Evolutionary conservation across 2,888 invertebrate species (phyloP).

Genomic region (Polydrusus pterygomalis): DNA sequence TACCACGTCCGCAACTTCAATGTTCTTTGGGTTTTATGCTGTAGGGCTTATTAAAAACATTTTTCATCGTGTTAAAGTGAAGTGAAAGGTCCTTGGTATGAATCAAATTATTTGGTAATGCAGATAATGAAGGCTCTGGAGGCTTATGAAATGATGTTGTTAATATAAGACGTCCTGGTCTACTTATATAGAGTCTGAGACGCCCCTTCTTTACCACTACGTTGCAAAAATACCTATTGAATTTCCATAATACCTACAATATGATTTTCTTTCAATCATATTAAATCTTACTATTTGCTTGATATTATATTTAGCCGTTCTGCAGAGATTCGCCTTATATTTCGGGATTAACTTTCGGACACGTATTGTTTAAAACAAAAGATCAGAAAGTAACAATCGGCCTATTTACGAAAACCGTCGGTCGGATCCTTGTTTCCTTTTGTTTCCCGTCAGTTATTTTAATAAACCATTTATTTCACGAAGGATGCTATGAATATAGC

Average conservation of each 20-base stretch:
- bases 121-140: no score
- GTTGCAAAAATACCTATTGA: no score
- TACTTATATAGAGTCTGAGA: no score
- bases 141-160: no score
- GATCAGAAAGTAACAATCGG: slow-evolving; percentile 61
- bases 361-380: slow-evolving; percentile 63
- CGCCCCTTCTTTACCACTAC: no score
- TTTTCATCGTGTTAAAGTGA: no score
- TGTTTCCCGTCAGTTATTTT: slow-evolving; percentile 62
- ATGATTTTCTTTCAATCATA: slow-evolving; percentile 49
- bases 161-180: no score
- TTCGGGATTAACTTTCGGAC: slow-evolving; percentile 67
- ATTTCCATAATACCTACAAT: neutral
- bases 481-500: slow-evolving; percentile 66
- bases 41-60: no score
- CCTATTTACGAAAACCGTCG: slow-evolving; percentile 58
- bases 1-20: no score
- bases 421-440: slow-evolving; percentile 60
- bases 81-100: no score
- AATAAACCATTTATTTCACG: slow-evolving; percentile 65
- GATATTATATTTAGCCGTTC: slow-evolving; percentile 67
- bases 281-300: slow-evolving; percentile 60
- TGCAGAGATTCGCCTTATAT: slow-evolving; percentile 68
- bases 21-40: no score
- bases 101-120: no score